phyloP scores from a whole-genome alignment of 2,113 vertebrate genomes.

The Anhinga anhinga region DNA sequence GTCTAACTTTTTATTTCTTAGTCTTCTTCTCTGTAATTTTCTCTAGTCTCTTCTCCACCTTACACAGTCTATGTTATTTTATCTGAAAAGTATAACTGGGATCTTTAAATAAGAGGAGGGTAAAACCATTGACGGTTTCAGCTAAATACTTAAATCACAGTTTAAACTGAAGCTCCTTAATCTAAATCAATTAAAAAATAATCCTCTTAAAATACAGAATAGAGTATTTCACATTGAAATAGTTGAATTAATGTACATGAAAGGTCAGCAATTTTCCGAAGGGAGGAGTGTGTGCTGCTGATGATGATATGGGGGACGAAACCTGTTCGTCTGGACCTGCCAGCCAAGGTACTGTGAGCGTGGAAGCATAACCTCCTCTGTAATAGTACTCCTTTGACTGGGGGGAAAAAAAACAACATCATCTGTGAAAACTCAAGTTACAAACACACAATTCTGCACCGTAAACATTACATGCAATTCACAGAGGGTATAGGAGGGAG shows the following conservation, averaged over 20 bases:
- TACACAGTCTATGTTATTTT: neutral
- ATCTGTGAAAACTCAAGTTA: neutral
- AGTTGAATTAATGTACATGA: neutral
- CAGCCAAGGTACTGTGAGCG: neutral
- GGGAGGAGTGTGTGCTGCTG: neutral
- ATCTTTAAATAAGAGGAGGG: neutral
- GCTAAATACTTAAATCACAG: neutral
- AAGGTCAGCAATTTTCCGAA: neutral
- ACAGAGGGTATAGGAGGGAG: neutral
- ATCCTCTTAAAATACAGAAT: neutral
- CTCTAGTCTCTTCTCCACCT: neutral
- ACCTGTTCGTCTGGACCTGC: neutral
- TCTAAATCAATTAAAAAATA: neutral
- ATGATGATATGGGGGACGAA: neutral
- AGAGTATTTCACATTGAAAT: neutral
- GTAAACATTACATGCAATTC: neutral
- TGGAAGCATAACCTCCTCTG: neutral
- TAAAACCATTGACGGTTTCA: neutral
- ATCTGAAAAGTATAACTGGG: neutral
- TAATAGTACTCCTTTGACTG: neutral
- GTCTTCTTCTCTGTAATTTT: neutral
- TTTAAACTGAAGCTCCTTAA: neutral
- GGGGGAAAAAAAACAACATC: neutral
- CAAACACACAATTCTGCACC: neutral
- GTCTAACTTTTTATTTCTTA: neutral